A percentile compares a stretch with the other conserved stretches of the same genome.
phyloP scores from a whole-genome alignment of 2,113 vertebrate genomes.

The Equus przewalskii region DNA sequence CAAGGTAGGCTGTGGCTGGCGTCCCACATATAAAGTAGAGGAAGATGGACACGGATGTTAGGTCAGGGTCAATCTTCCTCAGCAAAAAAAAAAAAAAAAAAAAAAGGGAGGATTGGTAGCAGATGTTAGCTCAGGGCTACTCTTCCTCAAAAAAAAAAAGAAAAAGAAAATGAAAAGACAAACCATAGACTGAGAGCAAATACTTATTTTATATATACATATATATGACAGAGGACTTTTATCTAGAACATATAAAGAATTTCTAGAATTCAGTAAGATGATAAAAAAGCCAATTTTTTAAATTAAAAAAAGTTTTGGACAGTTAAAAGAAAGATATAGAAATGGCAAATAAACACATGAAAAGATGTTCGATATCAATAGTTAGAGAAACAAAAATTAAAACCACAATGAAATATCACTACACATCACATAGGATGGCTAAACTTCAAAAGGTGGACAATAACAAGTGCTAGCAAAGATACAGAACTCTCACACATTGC shows the following conservation, averaged over 20 bases:
- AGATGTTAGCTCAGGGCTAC: too few species aligned
- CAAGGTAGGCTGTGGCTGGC: too few species aligned
- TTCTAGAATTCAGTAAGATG: not conserved
- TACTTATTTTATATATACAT: not conserved
- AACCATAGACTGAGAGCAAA: not conserved
- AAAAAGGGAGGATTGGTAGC: too few species aligned
- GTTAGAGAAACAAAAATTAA: constrained; percentile 27
- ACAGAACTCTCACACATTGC: not conserved
- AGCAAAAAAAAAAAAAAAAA: too few species aligned
- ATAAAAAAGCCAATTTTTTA: not conserved
- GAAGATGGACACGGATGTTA: too few species aligned
- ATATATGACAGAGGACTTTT: not conserved
- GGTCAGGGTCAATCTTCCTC: too few species aligned
- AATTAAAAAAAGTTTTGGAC: not conserved
- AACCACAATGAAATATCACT: not conserved
- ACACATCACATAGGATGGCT: not conserved
- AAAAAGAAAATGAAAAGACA: not conserved
- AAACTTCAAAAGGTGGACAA: not conserved
- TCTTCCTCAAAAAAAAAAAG: too few species aligned
- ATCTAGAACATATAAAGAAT: not conserved
- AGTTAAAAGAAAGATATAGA: not conserved
- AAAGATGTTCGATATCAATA: constrained; percentile 19
- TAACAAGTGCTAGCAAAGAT: not conserved
- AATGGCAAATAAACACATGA: constrained; percentile 28
- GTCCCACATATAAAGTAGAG: too few species aligned